These are phyloP conservation scores for Drosophila ogumai DNA, from an alignment of 1,140 invertebrate species.

Conservation along the genomic window DNA sequence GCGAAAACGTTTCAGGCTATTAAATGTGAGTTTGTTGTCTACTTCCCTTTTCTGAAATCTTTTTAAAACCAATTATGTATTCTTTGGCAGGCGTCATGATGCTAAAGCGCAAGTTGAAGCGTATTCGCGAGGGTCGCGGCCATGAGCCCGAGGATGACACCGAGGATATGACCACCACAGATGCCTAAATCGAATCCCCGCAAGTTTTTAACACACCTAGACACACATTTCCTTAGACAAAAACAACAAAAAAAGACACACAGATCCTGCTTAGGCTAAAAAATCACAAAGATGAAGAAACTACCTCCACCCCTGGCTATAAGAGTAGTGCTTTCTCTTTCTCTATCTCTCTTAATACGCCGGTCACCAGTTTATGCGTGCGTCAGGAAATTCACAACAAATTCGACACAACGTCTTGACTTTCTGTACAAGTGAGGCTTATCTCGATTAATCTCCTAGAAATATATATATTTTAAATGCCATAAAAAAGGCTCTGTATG, in stretches of 20 bases:
- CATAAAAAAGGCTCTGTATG: slow-evolving; percentile 1
- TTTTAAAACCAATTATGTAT: background rate
- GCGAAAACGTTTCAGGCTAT: slow-evolving; percentile 84
- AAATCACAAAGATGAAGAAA: slow-evolving; percentile 23
- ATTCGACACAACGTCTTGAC: background rate
- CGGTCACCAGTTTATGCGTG: slow-evolving; percentile 18
- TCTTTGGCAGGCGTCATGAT: slow-evolving; percentile 79
- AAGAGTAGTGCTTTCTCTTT: slow-evolving; percentile 9
- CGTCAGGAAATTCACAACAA: background rate
- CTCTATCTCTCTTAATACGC: slow-evolving; percentile 1
- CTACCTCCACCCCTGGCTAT: slow-evolving; percentile 30
- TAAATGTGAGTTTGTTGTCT: slow-evolving; percentile 64
- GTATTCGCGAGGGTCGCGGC: slow-evolving; percentile 82
- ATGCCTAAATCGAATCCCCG: slow-evolving; percentile 16
- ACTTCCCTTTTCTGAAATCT: background rate
- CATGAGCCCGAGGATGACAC: slow-evolving; percentile 74
- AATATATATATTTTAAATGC: slow-evolving; percentile 12
- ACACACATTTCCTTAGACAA: slow-evolving; percentile 42
- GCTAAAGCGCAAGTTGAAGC: slow-evolving; percentile 80
- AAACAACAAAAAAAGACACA: slow-evolving; percentile 45
- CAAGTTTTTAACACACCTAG: slow-evolving; percentile 15
- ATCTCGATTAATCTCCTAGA: slow-evolving; percentile 5
- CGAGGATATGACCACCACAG: slow-evolving; percentile 55
- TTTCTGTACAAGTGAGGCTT: slow-evolving; percentile 13
- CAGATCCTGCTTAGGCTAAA: slow-evolving; percentile 45